Conservation (phyloP, 1,140 invertebrate species). For the Drosophila gunungcola region DNA sequence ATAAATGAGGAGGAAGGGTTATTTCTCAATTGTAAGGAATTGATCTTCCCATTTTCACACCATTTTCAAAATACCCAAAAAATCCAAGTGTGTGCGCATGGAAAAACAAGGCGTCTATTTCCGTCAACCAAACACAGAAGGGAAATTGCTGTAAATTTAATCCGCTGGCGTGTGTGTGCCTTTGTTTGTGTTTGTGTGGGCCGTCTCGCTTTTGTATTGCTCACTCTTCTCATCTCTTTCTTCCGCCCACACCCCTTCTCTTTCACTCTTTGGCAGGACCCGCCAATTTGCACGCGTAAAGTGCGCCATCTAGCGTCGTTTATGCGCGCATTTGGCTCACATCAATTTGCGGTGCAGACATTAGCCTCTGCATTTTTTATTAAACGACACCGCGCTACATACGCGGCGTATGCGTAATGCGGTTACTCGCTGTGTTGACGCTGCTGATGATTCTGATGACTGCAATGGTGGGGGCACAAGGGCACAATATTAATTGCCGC, state of each 20-base stretch:
- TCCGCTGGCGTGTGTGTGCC: constrained; percentile 36
- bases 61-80: neutral
- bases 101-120: constrained; percentile 61
- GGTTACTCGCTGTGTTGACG: constrained; percentile 37
- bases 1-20: neutral
- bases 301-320: constrained; percentile 77
- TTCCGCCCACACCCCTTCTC: constrained; percentile 12
- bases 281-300: constrained; percentile 76
- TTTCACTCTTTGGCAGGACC: constrained; percentile 24
- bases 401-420: constrained; percentile 70
- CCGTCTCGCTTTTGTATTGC: constrained; percentile 9
- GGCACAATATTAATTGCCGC: constrained; percentile 65
- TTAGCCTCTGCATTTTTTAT: constrained; percentile 79
- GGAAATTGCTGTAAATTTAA: constrained; percentile 74
- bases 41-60: no score
- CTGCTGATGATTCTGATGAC: constrained; percentile 29
- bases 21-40: neutral
- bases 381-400: constrained; percentile 53
- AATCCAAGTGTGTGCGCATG: neutral
- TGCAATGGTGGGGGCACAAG: constrained; percentile 24
- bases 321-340: constrained; percentile 76
- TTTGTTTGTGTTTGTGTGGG: constrained; percentile 7
- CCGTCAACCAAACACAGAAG: constrained; percentile 49
- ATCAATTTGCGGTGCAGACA: constrained; percentile 79
- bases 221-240: constrained; percentile 7